These are phyloP conservation scores for Plagodis dolabraria DNA, from an alignment of 2,888 invertebrate genomes.

Conservation along the genomic window DNA sequence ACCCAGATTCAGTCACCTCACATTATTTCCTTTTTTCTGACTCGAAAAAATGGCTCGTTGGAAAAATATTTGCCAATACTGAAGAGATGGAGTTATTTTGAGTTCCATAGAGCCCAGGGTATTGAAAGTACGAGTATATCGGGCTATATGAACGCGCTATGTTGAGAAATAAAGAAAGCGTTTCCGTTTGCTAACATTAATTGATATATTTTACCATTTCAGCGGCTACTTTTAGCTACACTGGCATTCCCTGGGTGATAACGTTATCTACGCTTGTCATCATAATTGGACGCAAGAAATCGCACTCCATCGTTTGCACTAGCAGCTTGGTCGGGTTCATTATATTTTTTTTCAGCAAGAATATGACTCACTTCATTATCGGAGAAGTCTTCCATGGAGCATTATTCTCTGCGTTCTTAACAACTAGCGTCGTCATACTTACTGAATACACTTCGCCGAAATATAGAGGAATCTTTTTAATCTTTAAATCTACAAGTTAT, in stretches of 20 bases:
- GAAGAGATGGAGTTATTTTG: no score
- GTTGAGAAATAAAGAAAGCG: no score
- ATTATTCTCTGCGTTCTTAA: constrained; percentile 27
- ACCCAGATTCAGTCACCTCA: no score
- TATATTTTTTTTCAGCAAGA: constrained; percentile 36
- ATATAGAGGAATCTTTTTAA: constrained; percentile 46
- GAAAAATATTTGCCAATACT: no score
- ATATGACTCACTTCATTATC: constrained; percentile 40
- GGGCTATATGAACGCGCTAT: no score
- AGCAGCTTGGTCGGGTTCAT: constrained; percentile 28
- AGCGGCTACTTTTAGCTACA: constrained; percentile 33
- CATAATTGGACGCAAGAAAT: constrained; percentile 37
- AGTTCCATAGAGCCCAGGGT: no score
- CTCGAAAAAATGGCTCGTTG: no score
- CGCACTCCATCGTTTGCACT: constrained; percentile 28
- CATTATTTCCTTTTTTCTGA: no score
- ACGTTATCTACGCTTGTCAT: constrained; percentile 29
- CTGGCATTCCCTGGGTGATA: constrained; percentile 37
- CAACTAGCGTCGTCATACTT: constrained; percentile 34
- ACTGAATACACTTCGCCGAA: constrained; percentile 46
- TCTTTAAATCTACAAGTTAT: constrained; percentile 43
- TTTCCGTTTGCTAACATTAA: background rate
- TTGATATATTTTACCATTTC: constrained; percentile 29
- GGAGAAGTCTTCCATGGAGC: constrained; percentile 40
- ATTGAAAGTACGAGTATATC: no score